These are phyloP conservation scores for Hypotaenidia okinawae DNA, from an alignment of 2,797 vertebrate genomes.

Conservation along the genomic window DNA sequence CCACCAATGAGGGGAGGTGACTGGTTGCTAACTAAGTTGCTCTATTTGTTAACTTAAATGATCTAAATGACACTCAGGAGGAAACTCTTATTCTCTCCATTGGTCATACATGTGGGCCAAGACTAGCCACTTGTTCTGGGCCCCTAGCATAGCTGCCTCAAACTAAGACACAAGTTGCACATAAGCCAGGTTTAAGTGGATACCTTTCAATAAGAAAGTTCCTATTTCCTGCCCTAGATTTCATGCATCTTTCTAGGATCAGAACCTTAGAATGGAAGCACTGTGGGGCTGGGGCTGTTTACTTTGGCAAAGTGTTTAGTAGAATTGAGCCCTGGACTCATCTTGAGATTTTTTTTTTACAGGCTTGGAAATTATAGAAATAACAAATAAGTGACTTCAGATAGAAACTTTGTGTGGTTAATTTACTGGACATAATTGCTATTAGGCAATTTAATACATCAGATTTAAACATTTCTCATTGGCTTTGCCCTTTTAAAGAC, in stretches of 20 bases:
- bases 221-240: not conserved
- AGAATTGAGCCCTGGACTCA: not conserved
- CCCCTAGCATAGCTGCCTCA: not conserved
- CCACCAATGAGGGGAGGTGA: not conserved
- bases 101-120: not conserved
- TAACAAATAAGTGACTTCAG: slow-evolving; percentile 1
- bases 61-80: not conserved
- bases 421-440: slow-evolving; percentile 46
- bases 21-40: not conserved
- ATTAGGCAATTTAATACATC: slow-evolving; percentile 55
- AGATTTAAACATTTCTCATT: slow-evolving; percentile 45
- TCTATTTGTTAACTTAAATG: not conserved
- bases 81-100: not conserved
- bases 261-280: not conserved
- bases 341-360: not conserved
- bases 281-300: not conserved
- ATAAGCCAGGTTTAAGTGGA: not conserved
- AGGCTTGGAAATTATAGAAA: not conserved
- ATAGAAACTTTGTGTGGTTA: slow-evolving; percentile 37
- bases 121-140: not conserved
- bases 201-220: not conserved
- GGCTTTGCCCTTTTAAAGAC: slow-evolving; percentile 52
- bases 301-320: not conserved
- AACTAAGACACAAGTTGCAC: not conserved
- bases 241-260: not conserved